A percentile compares a stretch with the other conserved stretches of the same genome.
phyloP scores from a whole-genome alignment of 2,113 vertebrate species.

The Chamaetylas fuelleborni region DNA sequence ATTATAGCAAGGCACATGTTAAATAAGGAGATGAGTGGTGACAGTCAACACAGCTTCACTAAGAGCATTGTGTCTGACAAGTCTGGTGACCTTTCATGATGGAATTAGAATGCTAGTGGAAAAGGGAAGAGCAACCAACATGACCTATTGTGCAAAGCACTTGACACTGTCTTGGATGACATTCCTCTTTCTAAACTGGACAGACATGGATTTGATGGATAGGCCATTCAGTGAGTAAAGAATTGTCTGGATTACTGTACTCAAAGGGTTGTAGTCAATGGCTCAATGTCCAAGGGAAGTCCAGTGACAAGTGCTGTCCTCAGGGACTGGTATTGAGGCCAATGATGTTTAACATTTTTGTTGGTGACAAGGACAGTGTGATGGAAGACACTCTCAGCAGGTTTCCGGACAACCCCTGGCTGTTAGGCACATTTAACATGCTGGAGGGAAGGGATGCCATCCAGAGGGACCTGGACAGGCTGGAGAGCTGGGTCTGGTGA shows the following conservation, averaged over 20 bases:
- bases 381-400: neutral
- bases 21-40: neutral
- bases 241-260: neutral
- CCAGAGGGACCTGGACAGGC: neutral
- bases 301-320: neutral
- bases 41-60: neutral
- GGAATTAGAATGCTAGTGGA: neutral
- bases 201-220: neutral
- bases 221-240: neutral
- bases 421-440: rapidly evolving
- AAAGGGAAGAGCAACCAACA: neutral
- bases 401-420: neutral
- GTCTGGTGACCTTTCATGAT: neutral
- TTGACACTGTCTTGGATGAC: neutral
- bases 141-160: neutral
- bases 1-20: neutral
- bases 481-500: neutral
- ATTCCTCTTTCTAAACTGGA: neutral
- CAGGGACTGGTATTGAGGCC: neutral
- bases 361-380: neutral
- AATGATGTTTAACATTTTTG: neutral
- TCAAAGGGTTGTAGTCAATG: neutral
- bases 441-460: no score
- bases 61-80: neutral
- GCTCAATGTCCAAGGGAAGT: neutral